Percentiles rank a stretch among this genome's conserved stretches.
phyloP scores from a whole-genome alignment of 1,140 invertebrate genomes.

The Halesus radiatus region DNA sequence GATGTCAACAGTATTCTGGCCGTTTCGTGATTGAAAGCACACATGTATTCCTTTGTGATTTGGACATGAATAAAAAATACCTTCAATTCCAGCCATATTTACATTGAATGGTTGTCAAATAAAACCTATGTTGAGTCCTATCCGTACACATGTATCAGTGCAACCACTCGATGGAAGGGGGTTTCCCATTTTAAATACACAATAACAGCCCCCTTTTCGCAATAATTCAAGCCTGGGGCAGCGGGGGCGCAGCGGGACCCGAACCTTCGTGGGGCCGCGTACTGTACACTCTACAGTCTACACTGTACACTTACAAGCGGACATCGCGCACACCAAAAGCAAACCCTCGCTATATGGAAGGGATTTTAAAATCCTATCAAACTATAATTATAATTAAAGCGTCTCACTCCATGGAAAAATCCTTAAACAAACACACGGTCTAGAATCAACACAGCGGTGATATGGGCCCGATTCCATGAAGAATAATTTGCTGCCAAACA shows the following conservation, averaged over 20 bases:
- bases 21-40: no score
- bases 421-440: no score
- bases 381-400: slow-evolving; percentile 24
- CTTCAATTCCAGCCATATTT: slow-evolving; percentile 16
- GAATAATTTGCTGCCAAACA: no score
- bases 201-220: slow-evolving; percentile 52
- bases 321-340: slow-evolving; percentile 16
- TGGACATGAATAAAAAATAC: neutral
- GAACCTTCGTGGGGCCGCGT: neutral
- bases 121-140: slow-evolving; percentile 5
- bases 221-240: slow-evolving; percentile 45
- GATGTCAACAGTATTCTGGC: no score
- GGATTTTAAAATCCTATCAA: slow-evolving; percentile 16
- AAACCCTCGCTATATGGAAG: slow-evolving; percentile 43
- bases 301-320: no score
- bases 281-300: neutral
- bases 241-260: slow-evolving; percentile 1
- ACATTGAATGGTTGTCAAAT: slow-evolving; percentile 34
- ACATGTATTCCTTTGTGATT: no score
- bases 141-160: slow-evolving; percentile 36
- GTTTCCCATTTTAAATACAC: slow-evolving; percentile 53
- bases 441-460: no score
- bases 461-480: no score
- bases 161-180: slow-evolving; percentile 31
- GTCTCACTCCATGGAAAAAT: neutral